Conservation (phyloP, 2,888 invertebrate genomes). For the Phortica okadai region DNA sequence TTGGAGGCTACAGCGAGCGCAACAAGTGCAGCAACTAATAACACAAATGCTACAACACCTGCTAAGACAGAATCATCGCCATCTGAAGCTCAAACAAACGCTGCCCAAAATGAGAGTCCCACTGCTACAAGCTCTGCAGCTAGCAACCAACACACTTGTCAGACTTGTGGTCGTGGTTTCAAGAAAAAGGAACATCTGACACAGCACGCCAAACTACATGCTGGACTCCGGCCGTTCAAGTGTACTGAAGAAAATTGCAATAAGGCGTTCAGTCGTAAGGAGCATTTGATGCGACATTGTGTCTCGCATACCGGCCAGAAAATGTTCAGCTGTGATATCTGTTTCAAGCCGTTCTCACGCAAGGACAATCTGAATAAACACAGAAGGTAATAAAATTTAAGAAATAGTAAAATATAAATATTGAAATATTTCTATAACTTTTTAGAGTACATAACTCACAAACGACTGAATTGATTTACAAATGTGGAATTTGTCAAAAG, state of each 20-base stretch:
- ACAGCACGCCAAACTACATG: constrained; percentile 83
- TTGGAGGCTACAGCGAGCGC: constrained; percentile 23
- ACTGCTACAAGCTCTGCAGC: constrained; percentile 26
- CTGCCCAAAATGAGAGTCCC: constrained; percentile 25
- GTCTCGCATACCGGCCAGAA: constrained; percentile 83
- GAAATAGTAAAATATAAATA: no score
- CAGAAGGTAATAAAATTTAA: constrained; percentile 63
- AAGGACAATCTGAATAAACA: constrained; percentile 77
- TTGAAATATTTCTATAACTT: background rate
- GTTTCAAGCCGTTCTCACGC: constrained; percentile 78
- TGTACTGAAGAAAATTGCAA: constrained; percentile 80
- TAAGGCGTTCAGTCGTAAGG: constrained; percentile 83
- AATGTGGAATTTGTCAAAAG: constrained; percentile 82
- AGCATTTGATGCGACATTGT: constrained; percentile 82
- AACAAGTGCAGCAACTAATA: constrained; percentile 28
- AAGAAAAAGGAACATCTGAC: constrained; percentile 84
- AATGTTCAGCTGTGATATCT: constrained; percentile 81
- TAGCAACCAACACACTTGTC: constrained; percentile 50
- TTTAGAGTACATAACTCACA: constrained; percentile 71
- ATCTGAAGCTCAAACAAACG: background rate
- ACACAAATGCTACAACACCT: constrained; percentile 23
- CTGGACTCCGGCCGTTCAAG: constrained; percentile 82
- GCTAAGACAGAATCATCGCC: background rate
- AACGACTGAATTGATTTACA: constrained; percentile 77
- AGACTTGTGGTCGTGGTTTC: constrained; percentile 81